Evolutionary conservation across 2,797 vertebrate species (phyloP), one percentile per base, ranked within the genome.

Genomic region (Heliangelus exortis): DNA sequence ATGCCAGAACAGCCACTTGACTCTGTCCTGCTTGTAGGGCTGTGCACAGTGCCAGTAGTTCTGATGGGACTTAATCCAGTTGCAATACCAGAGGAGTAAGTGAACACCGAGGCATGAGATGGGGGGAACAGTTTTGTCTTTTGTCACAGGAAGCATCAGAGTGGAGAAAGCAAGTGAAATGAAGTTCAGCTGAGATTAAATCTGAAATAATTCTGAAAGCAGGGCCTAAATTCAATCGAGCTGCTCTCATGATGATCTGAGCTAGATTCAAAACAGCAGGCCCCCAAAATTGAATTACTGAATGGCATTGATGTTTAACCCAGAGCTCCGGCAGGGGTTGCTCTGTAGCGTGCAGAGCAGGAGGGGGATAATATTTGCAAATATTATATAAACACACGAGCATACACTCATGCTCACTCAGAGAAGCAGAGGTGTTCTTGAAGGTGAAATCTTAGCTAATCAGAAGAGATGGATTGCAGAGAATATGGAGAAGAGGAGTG

Each of bases 381-480:
- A 92, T 89, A 84, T 92, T 89, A 55, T 57, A 94, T 66, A 87
- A 91, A 91, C n/a, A 73, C 47, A 55, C 36, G 55, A 0, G 1
- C 25, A 61, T 36, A 34, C 61, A 20, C 77, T 86, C 71, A 4
- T 43, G 55, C 77, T 94, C 83, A 10, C 76, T 92, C 62, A 47
- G 80, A 83, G 90, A 87, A 84, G 90, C 92, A 90, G 83, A 88
- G 85, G 93, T 94, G 87, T 91, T 96, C 80, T 84, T 95, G 85
- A 95, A 95, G 95, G 96, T 95, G 93, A 96, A 97, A 87, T 96
- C 93, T 85, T 59, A 86, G 94, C 93, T 97, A 97, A 97, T 97
- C 94, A 94, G 92, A 90, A 83, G 93, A 95, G 96, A 97, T 93
- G 86, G 89, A 96, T 97, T 91, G 92, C 3, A n/a, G 87, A 79